phyloP scores from a whole-genome alignment of 2,113 vertebrate species.

The Speoplatyrhinus poulsoni region DNA sequence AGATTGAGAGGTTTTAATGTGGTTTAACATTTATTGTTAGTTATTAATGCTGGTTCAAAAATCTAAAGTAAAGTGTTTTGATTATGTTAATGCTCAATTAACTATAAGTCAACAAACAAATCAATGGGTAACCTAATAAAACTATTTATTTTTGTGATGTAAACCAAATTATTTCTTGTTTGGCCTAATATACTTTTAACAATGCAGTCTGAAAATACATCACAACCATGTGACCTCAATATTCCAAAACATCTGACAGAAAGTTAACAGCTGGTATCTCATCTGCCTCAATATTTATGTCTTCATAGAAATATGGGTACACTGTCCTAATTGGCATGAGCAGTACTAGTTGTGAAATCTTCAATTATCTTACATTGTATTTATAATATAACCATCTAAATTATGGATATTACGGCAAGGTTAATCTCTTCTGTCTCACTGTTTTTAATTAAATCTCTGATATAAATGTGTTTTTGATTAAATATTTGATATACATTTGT shows the following conservation, averaged over 20 bases:
- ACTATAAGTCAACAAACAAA: background rate
- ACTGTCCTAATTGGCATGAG: conserved; percentile 42
- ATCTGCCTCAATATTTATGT: conserved; percentile 59
- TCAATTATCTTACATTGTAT: conserved; percentile 42
- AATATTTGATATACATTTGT: too few relatives aligned
- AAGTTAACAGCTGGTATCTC: conserved; percentile 44
- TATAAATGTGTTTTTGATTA: too few relatives aligned
- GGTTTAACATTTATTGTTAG: background rate
- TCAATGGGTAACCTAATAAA: background rate
- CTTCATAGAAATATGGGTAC: conserved; percentile 37
- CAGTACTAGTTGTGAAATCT: conserved; percentile 3
- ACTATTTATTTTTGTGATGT: background rate
- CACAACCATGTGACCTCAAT: conserved; percentile 45
- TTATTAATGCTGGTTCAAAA: background rate
- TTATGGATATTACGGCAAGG: too few relatives aligned
- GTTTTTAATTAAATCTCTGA: too few relatives aligned
- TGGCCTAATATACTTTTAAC: background rate
- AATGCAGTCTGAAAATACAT: conserved; percentile 23
- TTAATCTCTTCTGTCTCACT: too few relatives aligned
- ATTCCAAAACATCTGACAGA: conserved; percentile 48
- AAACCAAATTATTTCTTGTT: background rate
- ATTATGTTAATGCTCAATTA: background rate
- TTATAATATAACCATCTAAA: background rate
- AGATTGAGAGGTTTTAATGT: background rate
- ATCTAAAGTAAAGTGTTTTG: background rate